Conservation (phyloP, 2,888 invertebrate genomes). For the Andrena fulva region DNA sequence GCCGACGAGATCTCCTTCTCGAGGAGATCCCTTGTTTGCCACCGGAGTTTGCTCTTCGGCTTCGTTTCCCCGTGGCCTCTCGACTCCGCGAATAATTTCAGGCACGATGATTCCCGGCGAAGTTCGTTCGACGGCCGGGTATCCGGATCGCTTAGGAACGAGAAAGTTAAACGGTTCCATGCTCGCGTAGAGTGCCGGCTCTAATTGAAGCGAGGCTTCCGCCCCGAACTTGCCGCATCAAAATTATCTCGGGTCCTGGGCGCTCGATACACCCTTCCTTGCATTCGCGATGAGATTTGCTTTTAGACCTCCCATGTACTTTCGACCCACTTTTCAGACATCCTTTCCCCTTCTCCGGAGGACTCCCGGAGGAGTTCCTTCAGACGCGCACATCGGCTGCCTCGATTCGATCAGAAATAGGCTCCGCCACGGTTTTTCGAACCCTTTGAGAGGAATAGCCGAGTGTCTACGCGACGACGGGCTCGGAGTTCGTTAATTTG, state of each 20-base stretch:
- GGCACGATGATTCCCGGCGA: neutral
- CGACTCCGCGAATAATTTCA: constrained; percentile 1
- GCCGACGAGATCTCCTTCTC: neutral
- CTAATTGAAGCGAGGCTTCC: constrained; percentile 16
- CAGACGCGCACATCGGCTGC: no score
- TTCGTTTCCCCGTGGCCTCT: neutral
- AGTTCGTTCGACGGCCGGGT: neutral
- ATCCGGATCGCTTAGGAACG: neutral
- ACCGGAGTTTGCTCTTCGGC: neutral
- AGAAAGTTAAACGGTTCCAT: constrained; percentile 10
- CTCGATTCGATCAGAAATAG: no score
- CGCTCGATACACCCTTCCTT: constrained; percentile 12
- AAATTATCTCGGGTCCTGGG: constrained; percentile 12
- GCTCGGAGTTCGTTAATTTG: constrained; percentile 47
- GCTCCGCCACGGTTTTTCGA: no score
- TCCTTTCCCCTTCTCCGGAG: no score
- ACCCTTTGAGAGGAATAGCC: neutral
- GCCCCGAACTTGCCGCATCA: neutral
- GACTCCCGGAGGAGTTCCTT: neutral
- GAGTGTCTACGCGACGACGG: neutral
- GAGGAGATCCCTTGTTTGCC: neutral
- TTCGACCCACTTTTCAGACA: constrained; percentile 6
- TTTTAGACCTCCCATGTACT: neutral
- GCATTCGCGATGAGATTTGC: constrained; percentile 9
- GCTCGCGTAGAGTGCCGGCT: neutral